Evolutionary conservation across 2,113 vertebrate genomes (phyloP).

Genomic region (Zapus hudsonius): DNA sequence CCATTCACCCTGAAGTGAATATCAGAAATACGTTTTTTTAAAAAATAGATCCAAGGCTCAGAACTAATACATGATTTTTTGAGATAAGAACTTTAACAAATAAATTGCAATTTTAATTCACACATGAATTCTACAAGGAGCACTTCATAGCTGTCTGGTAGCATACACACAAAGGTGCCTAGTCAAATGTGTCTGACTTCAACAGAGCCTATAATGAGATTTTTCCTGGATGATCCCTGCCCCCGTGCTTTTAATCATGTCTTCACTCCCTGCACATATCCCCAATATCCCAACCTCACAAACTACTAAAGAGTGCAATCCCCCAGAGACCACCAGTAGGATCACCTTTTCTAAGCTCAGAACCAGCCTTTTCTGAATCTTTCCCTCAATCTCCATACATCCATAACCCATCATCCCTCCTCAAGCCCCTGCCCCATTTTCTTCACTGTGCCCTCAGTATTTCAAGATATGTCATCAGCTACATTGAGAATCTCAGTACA

Average conservation of each 20-base stretch:
- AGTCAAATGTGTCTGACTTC: background rate
- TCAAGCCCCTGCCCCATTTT: background rate
- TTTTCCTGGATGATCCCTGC: background rate
- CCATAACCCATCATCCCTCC: background rate
- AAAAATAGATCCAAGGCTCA: slow-evolving; percentile 51
- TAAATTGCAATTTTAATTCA: slow-evolving; percentile 54
- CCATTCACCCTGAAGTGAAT: slow-evolving; percentile 50
- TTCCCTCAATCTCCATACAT: background rate
- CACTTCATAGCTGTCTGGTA: background rate
- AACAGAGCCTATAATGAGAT: background rate
- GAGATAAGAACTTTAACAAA: slow-evolving; percentile 68
- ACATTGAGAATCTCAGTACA: no score
- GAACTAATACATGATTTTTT: slow-evolving; percentile 40
- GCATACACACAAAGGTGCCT: background rate
- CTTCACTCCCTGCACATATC: background rate
- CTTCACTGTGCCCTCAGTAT: background rate
- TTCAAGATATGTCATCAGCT: no score
- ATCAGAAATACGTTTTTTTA: slow-evolving; percentile 25
- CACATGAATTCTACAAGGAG: slow-evolving; percentile 36
- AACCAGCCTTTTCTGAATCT: background rate
- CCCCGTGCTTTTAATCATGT: background rate
- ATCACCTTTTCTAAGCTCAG: background rate
- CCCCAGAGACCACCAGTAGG: background rate
- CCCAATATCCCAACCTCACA: background rate
- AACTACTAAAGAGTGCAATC: background rate